These are phyloP conservation scores for Pogonomyrmex barbatus DNA, from an alignment of 1,140 invertebrate species.

Conservation along the genomic window DNA sequence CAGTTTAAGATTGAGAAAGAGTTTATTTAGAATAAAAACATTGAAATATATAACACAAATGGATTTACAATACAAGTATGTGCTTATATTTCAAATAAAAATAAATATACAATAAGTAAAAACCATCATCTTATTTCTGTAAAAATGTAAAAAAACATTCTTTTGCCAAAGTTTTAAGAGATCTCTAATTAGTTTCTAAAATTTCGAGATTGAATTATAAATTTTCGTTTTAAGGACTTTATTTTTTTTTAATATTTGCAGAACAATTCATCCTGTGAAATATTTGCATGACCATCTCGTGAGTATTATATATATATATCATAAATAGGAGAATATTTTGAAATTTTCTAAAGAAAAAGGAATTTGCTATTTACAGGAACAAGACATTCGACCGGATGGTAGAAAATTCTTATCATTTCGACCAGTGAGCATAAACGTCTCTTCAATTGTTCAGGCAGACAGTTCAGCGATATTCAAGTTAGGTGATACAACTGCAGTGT, in stretches of 20 bases:
- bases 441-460: constrained; percentile 90
- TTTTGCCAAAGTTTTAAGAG: background rate
- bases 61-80: constrained; percentile 38
- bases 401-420: constrained; percentile 88
- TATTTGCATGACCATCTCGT: constrained; percentile 88
- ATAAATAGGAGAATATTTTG: constrained; percentile 4
- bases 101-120: background rate
- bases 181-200: background rate
- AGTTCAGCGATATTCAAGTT: constrained; percentile 91
- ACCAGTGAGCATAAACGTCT: constrained; percentile 87
- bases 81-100: background rate
- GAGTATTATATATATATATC: constrained; percentile 63
- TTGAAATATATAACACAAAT: constrained; percentile 41
- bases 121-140: background rate
- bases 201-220: background rate
- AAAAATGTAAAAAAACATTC: background rate
- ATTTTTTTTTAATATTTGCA: constrained; percentile 80
- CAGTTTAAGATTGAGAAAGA: no score
- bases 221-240: constrained; percentile 6
- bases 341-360: constrained; percentile 40
- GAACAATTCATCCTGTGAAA: constrained; percentile 88
- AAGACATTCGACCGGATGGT: constrained; percentile 89
- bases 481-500: constrained; percentile 91
- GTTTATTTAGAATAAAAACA: background rate
- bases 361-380: constrained; percentile 80